Evolutionary conservation across 2,888 invertebrate species (phyloP).

Genomic region (Platynereis dumerilii): DNA sequence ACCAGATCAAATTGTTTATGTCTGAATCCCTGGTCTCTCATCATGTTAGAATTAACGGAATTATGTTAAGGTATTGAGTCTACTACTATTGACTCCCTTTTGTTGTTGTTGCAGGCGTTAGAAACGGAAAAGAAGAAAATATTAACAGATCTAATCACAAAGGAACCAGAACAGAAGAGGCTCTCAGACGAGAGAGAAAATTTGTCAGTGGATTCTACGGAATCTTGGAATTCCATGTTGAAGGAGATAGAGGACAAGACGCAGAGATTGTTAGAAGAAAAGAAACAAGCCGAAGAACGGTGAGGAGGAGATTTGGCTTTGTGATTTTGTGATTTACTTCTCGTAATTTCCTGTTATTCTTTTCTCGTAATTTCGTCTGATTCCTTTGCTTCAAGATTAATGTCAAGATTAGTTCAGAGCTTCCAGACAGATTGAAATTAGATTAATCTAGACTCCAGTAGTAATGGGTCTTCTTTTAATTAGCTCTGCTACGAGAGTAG

Average conservation of each 20-base stretch:
- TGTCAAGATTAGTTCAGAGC: too few relatives aligned
- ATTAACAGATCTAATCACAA: constrained; percentile 50
- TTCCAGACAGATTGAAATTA: too few relatives aligned
- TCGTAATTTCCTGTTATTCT: background rate
- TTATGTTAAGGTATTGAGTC: background rate
- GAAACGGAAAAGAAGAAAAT: constrained; percentile 61
- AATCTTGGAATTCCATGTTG: constrained; percentile 39
- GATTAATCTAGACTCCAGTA: too few relatives aligned
- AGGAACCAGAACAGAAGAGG: constrained; percentile 44
- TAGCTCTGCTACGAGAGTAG: too few relatives aligned
- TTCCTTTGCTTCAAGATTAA: too few relatives aligned
- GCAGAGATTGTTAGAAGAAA: constrained; percentile 57
- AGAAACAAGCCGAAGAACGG: constrained; percentile 61
- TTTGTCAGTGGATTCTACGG: constrained; percentile 52
- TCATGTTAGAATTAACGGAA: too few relatives aligned
- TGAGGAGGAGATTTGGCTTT: too few relatives aligned
- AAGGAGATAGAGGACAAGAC: constrained; percentile 62
- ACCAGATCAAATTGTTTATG: too few relatives aligned
- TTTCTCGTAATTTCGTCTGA: too few relatives aligned
- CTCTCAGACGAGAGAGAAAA: constrained; percentile 61
- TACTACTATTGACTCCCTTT: background rate
- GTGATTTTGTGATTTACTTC: background rate
- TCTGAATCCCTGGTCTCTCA: too few relatives aligned
- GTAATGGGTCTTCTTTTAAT: too few relatives aligned
- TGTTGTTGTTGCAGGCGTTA: constrained; percentile 47